Percentiles rank a stretch among this genome's conserved stretches.
These are phyloP conservation scores for Podarcis siculus DNA, from an alignment of 2,797 vertebrate species.

Conservation along the genomic window DNA sequence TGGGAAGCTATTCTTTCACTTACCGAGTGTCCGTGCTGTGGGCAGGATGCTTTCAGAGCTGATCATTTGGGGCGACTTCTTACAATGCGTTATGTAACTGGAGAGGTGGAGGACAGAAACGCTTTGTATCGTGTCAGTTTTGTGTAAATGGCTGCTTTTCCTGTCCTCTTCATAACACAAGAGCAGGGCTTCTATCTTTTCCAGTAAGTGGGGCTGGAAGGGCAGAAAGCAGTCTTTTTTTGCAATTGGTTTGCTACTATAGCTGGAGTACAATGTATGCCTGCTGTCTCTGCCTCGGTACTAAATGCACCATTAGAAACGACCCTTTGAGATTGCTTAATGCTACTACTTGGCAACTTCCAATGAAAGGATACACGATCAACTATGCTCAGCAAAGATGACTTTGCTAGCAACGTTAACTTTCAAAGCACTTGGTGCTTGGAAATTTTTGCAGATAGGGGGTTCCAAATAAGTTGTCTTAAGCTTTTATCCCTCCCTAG, in stretches of 20 bases:
- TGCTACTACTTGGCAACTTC: not conserved
- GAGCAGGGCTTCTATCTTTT: not conserved
- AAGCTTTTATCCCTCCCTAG: not conserved
- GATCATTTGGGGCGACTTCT: not conserved
- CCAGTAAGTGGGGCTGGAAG: not conserved
- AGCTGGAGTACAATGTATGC: too few species aligned
- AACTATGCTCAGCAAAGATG: not conserved
- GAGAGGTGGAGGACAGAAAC: not conserved
- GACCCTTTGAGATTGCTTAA: not conserved
- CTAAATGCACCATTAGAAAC: not conserved
- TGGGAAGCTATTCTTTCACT: slow-evolving; percentile 54
- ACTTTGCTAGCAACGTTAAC: not conserved
- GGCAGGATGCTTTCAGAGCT: not conserved
- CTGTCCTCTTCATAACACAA: not conserved
- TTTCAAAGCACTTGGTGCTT: not conserved
- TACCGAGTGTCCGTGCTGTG: not conserved
- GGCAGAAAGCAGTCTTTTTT: not conserved
- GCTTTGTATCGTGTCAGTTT: not conserved
- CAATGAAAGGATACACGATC: not conserved
- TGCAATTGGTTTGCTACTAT: not conserved
- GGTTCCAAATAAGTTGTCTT: not conserved
- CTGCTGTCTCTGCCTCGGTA: not conserved
- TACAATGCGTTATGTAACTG: not conserved
- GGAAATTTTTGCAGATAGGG: not conserved
- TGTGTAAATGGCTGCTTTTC: not conserved